These are phyloP conservation scores for Temnothorax longispinosus DNA, from an alignment of 1,140 invertebrate species.

Conservation along the genomic window DNA sequence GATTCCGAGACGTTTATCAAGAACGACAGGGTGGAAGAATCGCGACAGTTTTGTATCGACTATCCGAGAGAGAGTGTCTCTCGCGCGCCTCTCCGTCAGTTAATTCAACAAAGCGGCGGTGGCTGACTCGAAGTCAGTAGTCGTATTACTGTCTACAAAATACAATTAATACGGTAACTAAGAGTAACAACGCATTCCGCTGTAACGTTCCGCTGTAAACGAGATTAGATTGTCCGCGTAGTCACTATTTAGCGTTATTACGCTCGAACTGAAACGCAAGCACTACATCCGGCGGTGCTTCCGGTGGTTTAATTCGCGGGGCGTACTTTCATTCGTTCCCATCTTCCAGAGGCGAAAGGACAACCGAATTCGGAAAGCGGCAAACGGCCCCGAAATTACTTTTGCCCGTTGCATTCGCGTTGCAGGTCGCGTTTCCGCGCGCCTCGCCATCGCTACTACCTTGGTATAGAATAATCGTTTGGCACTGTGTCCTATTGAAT, in stretches of 20 bases:
- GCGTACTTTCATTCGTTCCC: slow-evolving; percentile 50
- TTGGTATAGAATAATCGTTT: slow-evolving; percentile 43
- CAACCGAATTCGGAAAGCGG: slow-evolving; percentile 48
- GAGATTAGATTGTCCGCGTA: slow-evolving; percentile 56
- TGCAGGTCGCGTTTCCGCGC: not conserved
- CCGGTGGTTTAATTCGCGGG: slow-evolving; percentile 45
- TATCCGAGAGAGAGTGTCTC: not conserved
- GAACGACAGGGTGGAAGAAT: not conserved
- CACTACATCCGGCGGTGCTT: slow-evolving; percentile 20
- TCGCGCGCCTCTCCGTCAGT: not conserved
- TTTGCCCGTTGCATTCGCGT: not conserved
- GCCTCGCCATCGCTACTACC: slow-evolving; percentile 3
- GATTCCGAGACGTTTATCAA: not conserved
- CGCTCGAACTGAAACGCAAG: slow-evolving; percentile 1
- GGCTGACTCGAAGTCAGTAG: not conserved
- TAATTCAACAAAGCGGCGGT: slow-evolving; percentile 39
- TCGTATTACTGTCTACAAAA: slow-evolving; percentile 44
- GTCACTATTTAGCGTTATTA: slow-evolving; percentile 58
- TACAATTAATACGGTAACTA: slow-evolving; percentile 54
- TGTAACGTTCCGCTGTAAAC: slow-evolving; percentile 38
- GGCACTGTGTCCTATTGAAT: slow-evolving; percentile 37
- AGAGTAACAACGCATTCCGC: slow-evolving; percentile 36
- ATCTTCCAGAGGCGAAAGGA: not conserved
- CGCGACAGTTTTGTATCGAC: slow-evolving; percentile 9
- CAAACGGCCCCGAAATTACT: slow-evolving; percentile 29